Percentiles rank a stretch among this genome's conserved stretches.
These are phyloP conservation scores for Mythimna loreyi DNA, from an alignment of 2,888 invertebrate species.

Conservation along the genomic window DNA sequence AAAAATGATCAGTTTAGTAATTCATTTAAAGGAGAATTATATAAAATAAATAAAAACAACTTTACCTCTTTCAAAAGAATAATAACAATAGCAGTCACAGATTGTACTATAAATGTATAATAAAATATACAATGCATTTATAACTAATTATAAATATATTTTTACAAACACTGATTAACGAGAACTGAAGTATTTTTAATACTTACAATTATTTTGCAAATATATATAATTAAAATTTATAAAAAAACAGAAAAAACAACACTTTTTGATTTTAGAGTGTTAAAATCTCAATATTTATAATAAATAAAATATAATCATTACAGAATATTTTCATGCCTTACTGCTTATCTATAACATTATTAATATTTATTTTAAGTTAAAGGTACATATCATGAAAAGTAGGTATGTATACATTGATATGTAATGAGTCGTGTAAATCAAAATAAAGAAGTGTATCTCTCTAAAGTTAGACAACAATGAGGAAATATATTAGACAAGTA, in stretches of 20 bases:
- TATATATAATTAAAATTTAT: constrained; percentile 15
- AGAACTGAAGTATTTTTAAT: constrained; percentile 38
- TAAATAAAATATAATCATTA: constrained; percentile 13
- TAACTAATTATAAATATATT: constrained; percentile 41
- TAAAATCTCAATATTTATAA: constrained; percentile 24
- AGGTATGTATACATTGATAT: constrained; percentile 49
- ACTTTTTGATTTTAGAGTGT: constrained; percentile 7
- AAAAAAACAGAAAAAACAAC: constrained; percentile 15
- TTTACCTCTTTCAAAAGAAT: no score
- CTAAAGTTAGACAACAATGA: constrained; percentile 12
- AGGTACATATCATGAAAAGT: constrained; percentile 46
- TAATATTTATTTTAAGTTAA: constrained; percentile 19
- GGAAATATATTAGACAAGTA: constrained; percentile 20
- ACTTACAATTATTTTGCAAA: constrained; percentile 36
- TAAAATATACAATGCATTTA: constrained; percentile 49
- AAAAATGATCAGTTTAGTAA: neutral
- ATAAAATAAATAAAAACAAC: no score
- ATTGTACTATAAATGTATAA: constrained; percentile 28
- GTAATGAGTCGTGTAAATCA: constrained; percentile 18
- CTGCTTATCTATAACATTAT: constrained; percentile 14
- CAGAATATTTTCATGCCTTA: constrained; percentile 10
- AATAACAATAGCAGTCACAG: constrained; percentile 36
- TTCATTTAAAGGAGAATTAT: neutral
- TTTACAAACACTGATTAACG: constrained; percentile 30
- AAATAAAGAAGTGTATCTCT: neutral